These are phyloP conservation scores for Trialeurodes vaporariorum DNA, from an alignment of 1,140 invertebrate genomes.

Conservation along the genomic window DNA sequence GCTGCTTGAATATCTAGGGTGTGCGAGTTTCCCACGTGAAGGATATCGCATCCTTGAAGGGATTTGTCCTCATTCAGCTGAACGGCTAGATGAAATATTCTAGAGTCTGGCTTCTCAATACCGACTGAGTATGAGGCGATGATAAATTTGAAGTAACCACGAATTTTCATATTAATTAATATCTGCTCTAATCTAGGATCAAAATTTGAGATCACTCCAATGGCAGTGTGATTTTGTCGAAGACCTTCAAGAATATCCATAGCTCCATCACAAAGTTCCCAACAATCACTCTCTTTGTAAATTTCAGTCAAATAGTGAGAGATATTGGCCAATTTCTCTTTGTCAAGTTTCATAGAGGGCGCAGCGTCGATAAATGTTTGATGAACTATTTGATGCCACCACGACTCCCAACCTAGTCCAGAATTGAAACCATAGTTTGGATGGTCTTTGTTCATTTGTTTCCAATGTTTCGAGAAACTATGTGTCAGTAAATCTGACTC, in stretches of 20 bases:
- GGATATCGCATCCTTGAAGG: slow-evolving; percentile 46
- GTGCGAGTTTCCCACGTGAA: slow-evolving; percentile 71
- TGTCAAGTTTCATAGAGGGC: slow-evolving; percentile 22
- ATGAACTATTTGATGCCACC: slow-evolving; percentile 47
- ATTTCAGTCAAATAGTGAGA: slow-evolving; percentile 44
- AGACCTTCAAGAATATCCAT: slow-evolving; percentile 47
- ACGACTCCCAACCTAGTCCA: slow-evolving; percentile 54
- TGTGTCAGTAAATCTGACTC: slow-evolving; percentile 43
- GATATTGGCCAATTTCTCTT: slow-evolving; percentile 39
- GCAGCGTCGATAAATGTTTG: background rate
- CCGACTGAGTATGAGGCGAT: slow-evolving; percentile 61
- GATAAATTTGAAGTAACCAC: slow-evolving; percentile 63
- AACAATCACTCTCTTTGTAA: slow-evolving; percentile 54
- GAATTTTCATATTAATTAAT: slow-evolving; percentile 47
- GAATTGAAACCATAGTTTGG: slow-evolving; percentile 64
- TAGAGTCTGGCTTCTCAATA: slow-evolving; percentile 55
- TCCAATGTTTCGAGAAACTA: slow-evolving; percentile 50
- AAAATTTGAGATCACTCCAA: slow-evolving; percentile 83
- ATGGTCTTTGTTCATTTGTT: slow-evolving; percentile 46
- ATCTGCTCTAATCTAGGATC: slow-evolving; percentile 62
- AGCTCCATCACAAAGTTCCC: slow-evolving; percentile 52
- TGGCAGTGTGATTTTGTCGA: slow-evolving; percentile 34
- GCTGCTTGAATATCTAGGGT: slow-evolving; percentile 68
- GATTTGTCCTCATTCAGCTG: background rate
- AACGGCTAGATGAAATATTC: slow-evolving; percentile 45